Percentiles rank a stretch among this genome's conserved stretches.
These are phyloP conservation scores for Barnardius zonarius DNA, from an alignment of 2,113 vertebrate species.

Conservation along the genomic window DNA sequence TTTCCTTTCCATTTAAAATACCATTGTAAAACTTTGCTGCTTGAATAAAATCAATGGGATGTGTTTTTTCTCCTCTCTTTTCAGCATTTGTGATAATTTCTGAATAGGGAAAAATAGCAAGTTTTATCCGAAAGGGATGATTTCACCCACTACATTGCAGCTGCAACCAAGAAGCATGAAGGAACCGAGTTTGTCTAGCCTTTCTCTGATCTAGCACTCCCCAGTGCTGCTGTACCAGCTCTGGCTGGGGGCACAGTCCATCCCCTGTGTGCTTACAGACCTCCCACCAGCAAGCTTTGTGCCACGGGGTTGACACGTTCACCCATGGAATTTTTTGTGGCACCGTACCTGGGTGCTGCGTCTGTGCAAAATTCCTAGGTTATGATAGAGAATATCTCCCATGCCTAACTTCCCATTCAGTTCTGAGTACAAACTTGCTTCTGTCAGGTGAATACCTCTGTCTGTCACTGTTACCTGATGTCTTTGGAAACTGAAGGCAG, in stretches of 20 bases:
- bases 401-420: background rate
- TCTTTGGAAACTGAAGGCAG: background rate
- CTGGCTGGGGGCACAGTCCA: background rate
- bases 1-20: background rate
- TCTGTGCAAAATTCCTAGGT: background rate
- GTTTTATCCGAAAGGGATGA: background rate
- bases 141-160: background rate
- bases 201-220: background rate
- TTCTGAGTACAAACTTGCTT: background rate
- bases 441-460: background rate
- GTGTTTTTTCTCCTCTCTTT: background rate
- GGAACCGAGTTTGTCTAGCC: background rate
- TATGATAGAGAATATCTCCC: background rate
- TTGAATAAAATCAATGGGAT: background rate
- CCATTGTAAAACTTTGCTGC: background rate
- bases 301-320: background rate
- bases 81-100: background rate
- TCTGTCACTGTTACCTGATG: background rate
- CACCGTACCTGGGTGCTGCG: accelerated
- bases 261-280: background rate
- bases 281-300: background rate
- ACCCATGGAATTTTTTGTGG: background rate
- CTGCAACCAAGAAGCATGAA: background rate
- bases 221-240: accelerated
- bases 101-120: background rate